Conservation (phyloP, 2,797 vertebrate species). For the Sparus aurata region DNA sequence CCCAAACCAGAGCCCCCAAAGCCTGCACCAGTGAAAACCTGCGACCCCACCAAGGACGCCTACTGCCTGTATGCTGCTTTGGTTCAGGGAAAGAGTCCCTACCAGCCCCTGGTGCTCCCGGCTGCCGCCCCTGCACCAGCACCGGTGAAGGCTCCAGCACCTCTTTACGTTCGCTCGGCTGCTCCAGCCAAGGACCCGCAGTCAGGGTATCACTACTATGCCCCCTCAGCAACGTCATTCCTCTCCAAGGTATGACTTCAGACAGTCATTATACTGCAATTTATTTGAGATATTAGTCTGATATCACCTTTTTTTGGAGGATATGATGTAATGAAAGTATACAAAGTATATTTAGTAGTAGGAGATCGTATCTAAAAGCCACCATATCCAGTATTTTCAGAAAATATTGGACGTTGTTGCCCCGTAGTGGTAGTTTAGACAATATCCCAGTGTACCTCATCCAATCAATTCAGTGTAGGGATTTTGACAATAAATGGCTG, state of each 20-base stretch:
- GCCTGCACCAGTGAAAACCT: constrained; percentile 82
- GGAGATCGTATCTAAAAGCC: background rate
- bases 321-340: no score
- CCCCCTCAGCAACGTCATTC: constrained; percentile 75
- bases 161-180: constrained; percentile 63
- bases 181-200: constrained; percentile 67
- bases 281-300: background rate
- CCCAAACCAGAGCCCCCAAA: constrained; percentile 78
- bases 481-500: background rate
- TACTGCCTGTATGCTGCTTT: constrained; percentile 82
- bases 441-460: background rate
- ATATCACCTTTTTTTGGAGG: background rate
- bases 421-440: background rate
- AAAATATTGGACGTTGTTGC: background rate
- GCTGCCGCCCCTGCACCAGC: constrained; percentile 65
- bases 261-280: background rate
- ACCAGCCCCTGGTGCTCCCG: constrained; percentile 72
- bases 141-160: constrained; percentile 69
- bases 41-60: constrained; percentile 86
- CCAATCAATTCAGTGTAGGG: background rate
- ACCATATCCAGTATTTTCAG: background rate
- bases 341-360: background rate
- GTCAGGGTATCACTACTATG: constrained; percentile 79
- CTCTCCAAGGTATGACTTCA: constrained; percentile 76
- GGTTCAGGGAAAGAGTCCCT: constrained; percentile 80